Percentiles rank a stretch among this genome's conserved stretches.
phyloP scores from a whole-genome alignment of 2,113 vertebrate genomes.

The Melanocharis versteri region DNA sequence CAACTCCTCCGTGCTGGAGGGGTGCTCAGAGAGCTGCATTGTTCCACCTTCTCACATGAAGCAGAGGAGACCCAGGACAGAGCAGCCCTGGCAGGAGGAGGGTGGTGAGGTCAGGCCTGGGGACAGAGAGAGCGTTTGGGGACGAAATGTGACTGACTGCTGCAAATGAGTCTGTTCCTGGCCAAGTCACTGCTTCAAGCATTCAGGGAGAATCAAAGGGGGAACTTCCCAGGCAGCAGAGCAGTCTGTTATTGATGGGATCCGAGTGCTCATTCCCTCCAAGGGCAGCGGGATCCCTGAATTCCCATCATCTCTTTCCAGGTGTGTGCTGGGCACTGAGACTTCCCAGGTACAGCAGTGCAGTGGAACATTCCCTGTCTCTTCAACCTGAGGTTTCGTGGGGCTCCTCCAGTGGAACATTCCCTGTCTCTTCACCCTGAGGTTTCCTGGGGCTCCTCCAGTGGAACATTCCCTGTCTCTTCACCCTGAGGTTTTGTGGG shows the following conservation, averaged over 20 bases:
- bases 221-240: not conserved
- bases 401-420: not conserved
- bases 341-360: not conserved
- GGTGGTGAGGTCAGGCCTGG: not conserved
- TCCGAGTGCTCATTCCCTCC: not conserved
- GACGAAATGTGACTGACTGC: not conserved
- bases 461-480: no score
- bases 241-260: not conserved
- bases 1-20: not conserved
- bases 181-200: not conserved
- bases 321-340: not conserved
- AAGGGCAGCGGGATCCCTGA: not conserved
- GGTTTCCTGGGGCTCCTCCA: not conserved
- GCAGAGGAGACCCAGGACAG: not conserved
- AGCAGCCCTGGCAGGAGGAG: not conserved
- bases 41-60: not conserved
- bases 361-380: not conserved
- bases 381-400: not conserved
- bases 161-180: not conserved
- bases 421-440: not conserved
- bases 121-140: not conserved
- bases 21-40: not conserved
- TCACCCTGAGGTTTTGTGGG: no score
- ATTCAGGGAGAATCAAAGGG: not conserved
- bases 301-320: accelerated